A percentile compares a stretch with the other conserved stretches of the same genome.
phyloP scores from a whole-genome alignment of 1,140 invertebrate genomes.

The Nebria ingens region DNA sequence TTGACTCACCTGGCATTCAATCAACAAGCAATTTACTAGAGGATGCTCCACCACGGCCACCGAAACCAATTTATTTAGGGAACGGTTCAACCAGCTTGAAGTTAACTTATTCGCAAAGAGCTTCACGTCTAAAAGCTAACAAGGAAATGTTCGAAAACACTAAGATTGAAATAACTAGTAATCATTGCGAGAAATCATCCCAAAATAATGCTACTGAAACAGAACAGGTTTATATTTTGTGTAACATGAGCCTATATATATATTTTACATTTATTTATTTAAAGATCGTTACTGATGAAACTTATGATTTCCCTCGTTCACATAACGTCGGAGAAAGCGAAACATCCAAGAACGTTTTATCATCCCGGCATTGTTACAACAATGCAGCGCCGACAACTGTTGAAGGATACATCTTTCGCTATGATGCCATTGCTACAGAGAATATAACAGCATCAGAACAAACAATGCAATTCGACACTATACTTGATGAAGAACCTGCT shows the following conservation, averaged over 20 bases:
- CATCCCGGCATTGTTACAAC: constrained; percentile 51
- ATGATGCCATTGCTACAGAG: constrained; percentile 37
- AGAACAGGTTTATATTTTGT: background rate
- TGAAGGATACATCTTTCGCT: constrained; percentile 46
- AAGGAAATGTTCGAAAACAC: no score
- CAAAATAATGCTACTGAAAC: no score
- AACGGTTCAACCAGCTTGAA: constrained; percentile 44
- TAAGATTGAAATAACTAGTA: no score
- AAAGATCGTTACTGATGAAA: constrained; percentile 43
- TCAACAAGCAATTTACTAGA: constrained; percentile 15
- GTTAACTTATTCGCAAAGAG: constrained; percentile 23
- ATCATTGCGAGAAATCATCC: no score
- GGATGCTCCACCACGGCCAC: constrained; percentile 58
- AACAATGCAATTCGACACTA: constrained; percentile 29
- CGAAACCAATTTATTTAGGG: constrained; percentile 55
- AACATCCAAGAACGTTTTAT: constrained; percentile 22
- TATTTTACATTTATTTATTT: background rate
- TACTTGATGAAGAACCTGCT: constrained; percentile 37
- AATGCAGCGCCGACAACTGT: constrained; percentile 52
- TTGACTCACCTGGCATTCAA: constrained; percentile 20
- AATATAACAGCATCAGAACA: background rate
- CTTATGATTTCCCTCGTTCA: constrained; percentile 61
- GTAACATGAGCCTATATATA: background rate
- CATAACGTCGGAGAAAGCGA: constrained; percentile 38
- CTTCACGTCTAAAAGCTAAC: background rate